These are phyloP conservation scores for Mythimna ferrago DNA, from an alignment of 2,888 invertebrate species.

Conservation along the genomic window DNA sequence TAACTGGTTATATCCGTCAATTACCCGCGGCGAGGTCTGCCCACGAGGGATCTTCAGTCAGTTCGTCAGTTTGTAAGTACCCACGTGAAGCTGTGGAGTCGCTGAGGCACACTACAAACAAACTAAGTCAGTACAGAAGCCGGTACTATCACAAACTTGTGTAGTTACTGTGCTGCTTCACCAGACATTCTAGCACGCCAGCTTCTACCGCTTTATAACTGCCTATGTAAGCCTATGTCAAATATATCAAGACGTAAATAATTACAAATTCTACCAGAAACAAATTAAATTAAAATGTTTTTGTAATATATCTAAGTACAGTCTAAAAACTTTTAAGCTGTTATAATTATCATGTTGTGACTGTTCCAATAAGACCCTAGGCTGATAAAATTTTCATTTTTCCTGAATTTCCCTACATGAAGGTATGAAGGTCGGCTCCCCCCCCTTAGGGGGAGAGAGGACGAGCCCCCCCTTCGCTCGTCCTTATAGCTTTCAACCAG, in stretches of 20 bases:
- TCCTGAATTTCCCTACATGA: no score
- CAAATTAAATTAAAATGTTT: background rate
- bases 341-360: no score
- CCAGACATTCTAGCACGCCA: background rate
- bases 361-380: no score
- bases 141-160: slow-evolving; percentile 6
- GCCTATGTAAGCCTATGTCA: no score
- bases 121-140: background rate
- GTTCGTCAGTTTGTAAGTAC: background rate
- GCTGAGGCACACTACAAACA: background rate
- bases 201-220: no score
- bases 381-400: no score
- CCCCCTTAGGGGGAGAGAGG: no score
- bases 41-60: no score
- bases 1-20: background rate
- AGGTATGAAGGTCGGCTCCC: no score
- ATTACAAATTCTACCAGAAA: background rate
- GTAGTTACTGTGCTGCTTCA: background rate
- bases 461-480: no score
- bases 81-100: background rate
- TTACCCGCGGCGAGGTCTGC: background rate
- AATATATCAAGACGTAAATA: no score
- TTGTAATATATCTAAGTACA: background rate
- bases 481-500: no score
- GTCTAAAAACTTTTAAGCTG: background rate